These are phyloP conservation scores for Polydrusus pterygomalis DNA, from an alignment of 2,888 invertebrate species.

Conservation along the genomic window DNA sequence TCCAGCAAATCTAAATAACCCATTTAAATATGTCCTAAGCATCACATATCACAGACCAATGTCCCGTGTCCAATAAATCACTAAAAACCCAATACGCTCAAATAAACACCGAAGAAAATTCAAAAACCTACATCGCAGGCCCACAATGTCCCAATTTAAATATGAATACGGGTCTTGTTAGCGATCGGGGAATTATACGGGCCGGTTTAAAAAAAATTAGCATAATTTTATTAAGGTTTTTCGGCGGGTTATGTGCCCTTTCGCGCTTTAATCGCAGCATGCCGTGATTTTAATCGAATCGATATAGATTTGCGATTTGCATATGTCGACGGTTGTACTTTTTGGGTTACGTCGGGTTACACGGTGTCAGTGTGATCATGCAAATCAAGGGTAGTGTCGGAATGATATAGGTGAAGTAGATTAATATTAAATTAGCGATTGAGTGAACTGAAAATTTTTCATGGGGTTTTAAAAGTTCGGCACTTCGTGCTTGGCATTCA, in stretches of 20 bases:
- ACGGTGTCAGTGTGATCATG: constrained; percentile 35
- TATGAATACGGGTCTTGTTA: constrained; percentile 50
- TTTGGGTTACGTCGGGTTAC: constrained; percentile 20
- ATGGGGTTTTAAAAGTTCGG: too few relatives aligned
- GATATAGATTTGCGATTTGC: constrained; percentile 35
- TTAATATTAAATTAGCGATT: too few relatives aligned
- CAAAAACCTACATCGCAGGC: constrained; percentile 29
- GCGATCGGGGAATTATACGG: constrained; percentile 33
- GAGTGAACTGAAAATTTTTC: too few relatives aligned
- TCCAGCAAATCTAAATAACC: too few relatives aligned
- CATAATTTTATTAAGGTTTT: constrained; percentile 53
- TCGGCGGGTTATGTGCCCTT: constrained; percentile 40
- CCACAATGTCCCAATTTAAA: constrained; percentile 44
- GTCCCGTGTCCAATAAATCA: constrained; percentile 41
- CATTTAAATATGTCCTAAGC: too few relatives aligned
- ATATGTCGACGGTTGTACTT: constrained; percentile 25
- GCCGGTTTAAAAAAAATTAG: constrained; percentile 40
- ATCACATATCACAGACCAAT: neutral
- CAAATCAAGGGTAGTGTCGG: neutral
- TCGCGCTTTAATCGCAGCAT: constrained; percentile 33
- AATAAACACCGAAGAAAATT: constrained; percentile 42
- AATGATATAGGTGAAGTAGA: neutral
- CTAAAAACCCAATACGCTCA: constrained; percentile 43
- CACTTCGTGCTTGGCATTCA: too few relatives aligned
- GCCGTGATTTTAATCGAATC: constrained; percentile 25